These are phyloP conservation scores for Acipenser oxyrinchus DNA, from an alignment of 2,797 vertebrate species.

Conservation along the genomic window DNA sequence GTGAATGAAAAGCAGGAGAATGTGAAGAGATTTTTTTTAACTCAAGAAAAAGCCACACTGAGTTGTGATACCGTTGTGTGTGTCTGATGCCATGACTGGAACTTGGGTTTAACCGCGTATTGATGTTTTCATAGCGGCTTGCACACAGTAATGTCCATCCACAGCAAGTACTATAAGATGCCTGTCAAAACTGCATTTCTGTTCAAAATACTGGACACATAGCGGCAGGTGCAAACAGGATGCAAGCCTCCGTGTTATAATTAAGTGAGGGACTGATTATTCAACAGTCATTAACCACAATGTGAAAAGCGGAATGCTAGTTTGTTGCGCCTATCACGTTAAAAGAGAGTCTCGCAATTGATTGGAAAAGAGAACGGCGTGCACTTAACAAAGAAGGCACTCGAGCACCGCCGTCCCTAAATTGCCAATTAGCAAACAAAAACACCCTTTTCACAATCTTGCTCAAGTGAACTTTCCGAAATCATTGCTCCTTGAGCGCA, in stretches of 20 bases:
- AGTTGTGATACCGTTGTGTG: too few species aligned
- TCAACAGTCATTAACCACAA: slow-evolving; percentile 1
- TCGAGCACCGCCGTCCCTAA: background rate
- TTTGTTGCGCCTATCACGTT: slow-evolving; percentile 8
- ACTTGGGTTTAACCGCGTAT: too few species aligned
- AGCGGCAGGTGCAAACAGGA: slow-evolving; percentile 14
- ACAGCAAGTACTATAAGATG: too few species aligned
- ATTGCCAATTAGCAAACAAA: slow-evolving; percentile 16
- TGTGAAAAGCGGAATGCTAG: slow-evolving; percentile 5
- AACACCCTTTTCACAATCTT: background rate
- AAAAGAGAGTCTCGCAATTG: slow-evolving; percentile 3
- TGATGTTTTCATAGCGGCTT: too few species aligned
- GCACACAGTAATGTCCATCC: too few species aligned
- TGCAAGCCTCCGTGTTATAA: background rate
- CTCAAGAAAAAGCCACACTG: too few species aligned
- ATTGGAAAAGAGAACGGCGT: background rate
- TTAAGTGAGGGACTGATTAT: slow-evolving; percentile 9
- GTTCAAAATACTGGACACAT: background rate
- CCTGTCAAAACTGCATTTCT: too few species aligned
- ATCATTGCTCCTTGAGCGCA: slow-evolving; percentile 7
- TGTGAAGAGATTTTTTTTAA: too few species aligned
- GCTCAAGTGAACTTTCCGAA: slow-evolving; percentile 6
- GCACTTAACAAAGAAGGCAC: background rate
- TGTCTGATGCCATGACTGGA: too few species aligned
- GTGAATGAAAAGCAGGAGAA: too few species aligned